These are phyloP conservation scores for Drosophila trichaetosa DNA, from an alignment of 2,888 invertebrate species.

Conservation along the genomic window DNA sequence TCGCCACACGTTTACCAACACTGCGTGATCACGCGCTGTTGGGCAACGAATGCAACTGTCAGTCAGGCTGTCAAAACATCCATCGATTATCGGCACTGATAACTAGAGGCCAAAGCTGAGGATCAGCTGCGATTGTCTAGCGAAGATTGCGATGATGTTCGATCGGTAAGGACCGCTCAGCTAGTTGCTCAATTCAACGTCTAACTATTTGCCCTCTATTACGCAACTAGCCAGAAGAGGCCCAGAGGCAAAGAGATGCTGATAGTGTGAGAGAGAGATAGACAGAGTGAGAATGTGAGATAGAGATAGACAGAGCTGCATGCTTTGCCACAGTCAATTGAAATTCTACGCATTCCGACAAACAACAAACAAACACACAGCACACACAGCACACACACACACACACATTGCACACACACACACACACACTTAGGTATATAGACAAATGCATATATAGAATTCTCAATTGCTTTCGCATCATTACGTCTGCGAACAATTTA, in stretches of 20 bases:
- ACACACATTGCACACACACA: conserved; percentile 41
- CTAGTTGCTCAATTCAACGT: not conserved
- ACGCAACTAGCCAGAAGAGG: conserved; percentile 34
- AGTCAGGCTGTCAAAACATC: conserved; percentile 68
- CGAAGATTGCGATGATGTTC: conserved; percentile 20
- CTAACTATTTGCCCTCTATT: conserved; percentile 35
- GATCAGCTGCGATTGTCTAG: conserved; percentile 46
- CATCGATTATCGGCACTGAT: conserved; percentile 49
- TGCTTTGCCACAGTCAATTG: conserved; percentile 74
- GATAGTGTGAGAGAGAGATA: not conserved
- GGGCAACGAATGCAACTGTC: conserved; percentile 47
- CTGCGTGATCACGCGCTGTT: conserved; percentile 44
- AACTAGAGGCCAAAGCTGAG: conserved; percentile 34
- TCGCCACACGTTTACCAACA: conserved; percentile 47
- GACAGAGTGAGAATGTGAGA: conserved; percentile 5
- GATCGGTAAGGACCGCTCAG: conserved; percentile 23
- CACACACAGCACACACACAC: conserved; percentile 56
- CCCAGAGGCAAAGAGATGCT: conserved; percentile 19
- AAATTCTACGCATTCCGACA: conserved; percentile 80
- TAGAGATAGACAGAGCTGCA: conserved; percentile 17
- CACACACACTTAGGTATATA: conserved; percentile 38
- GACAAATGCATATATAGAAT: conserved; percentile 75
- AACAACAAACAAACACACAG: conserved; percentile 72
- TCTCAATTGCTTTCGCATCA: conserved; percentile 82
- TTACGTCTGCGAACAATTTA: conserved; percentile 81